A percentile compares a stretch with the other conserved stretches of the same genome.
phyloP scores from a whole-genome alignment of 2,888 invertebrate genomes.

The Orthosia gracilis region DNA sequence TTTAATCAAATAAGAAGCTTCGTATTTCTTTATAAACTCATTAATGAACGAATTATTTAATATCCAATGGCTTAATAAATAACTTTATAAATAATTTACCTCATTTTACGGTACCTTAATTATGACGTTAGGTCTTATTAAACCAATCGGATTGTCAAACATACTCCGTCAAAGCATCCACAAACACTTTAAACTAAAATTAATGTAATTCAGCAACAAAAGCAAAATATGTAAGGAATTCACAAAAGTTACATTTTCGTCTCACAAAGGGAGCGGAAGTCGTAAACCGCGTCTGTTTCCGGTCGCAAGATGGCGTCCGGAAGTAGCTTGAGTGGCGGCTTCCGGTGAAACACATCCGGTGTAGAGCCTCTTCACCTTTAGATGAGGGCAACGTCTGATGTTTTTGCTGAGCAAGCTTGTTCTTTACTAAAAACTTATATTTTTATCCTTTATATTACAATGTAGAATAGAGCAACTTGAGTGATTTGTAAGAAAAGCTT shows the following conservation, averaged over 20 bases:
- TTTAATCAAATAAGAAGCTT: not conserved
- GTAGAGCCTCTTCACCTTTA: constrained; percentile 68
- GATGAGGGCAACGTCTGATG: constrained; percentile 63
- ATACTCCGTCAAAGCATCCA: not conserved
- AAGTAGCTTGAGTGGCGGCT: constrained; percentile 80
- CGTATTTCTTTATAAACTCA: not conserved
- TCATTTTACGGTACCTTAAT: not conserved
- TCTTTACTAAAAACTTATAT: not conserved
- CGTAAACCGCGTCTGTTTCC: constrained; percentile 82
- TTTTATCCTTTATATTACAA: too few species aligned
- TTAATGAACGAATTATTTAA: not conserved
- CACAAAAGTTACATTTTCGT: constrained; percentile 69
- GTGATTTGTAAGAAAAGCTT: not conserved
- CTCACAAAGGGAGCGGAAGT: constrained; percentile 82
- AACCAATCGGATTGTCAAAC: not conserved
- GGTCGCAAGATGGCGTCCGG: constrained; percentile 87
- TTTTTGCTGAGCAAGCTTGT: constrained; percentile 25
- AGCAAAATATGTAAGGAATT: constrained; percentile 60
- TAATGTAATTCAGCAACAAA: constrained; percentile 55
- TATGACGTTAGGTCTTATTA: not conserved
- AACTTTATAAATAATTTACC: not conserved
- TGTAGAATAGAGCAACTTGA: not conserved
- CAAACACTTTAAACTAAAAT: constrained; percentile 4
- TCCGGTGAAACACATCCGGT: constrained; percentile 83
- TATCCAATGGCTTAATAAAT: not conserved